Base-by-base conservation (phyloP, 2,113 vertebrate species). In the Coracopsis vasa region DNA sequence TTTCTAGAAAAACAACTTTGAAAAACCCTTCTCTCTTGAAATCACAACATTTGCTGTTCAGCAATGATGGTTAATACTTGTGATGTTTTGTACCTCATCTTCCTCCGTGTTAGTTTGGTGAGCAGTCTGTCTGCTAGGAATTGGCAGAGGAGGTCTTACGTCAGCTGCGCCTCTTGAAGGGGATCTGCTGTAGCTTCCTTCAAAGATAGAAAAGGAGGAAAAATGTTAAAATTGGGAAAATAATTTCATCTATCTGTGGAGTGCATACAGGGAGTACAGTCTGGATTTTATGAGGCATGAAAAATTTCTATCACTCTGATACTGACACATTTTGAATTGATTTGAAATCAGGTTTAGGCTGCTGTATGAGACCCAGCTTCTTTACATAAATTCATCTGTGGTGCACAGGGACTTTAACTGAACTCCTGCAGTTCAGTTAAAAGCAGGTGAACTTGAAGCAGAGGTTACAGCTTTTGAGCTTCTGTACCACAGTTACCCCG, bases 81-180 rank as follows among this genome's bases (percentile, higher is more conserved):
- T 13, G 19, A 28, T 44, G 51, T 31, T 83, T 54, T 65, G 84
- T 98, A 98, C 97, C 95, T 98, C 97, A 20, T 96, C 86, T 54
- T 97, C 96, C 23, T 42, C 93, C 0, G 28, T 61, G 39, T 91
- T 90, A 6, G 94, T 48, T 28, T 94, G 92, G 29, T 80, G 95
- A 69, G 58, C n/a, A 16, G 16, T 72, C 61, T 90, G 97, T 66
- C 90, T 98, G 92, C 35, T 95, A 3, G 98, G 97, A 80, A 97
- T 35, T 9, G 98, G 98, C 69, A 97, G 8, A 0, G 97, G 97
- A 41, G 97, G 94, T 35, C 98, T 97, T 48, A 65, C 7, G 27
- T 98, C 98, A 8, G 80, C 74, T 45, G 86, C 4, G 4, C 47
- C 69, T 96, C 98, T 98, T 11, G 98, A 94, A 56, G 96, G 97